Evolutionary conservation across 2,797 vertebrate genomes (phyloP).

Genomic region (Hozukius guyotensis): DNA sequence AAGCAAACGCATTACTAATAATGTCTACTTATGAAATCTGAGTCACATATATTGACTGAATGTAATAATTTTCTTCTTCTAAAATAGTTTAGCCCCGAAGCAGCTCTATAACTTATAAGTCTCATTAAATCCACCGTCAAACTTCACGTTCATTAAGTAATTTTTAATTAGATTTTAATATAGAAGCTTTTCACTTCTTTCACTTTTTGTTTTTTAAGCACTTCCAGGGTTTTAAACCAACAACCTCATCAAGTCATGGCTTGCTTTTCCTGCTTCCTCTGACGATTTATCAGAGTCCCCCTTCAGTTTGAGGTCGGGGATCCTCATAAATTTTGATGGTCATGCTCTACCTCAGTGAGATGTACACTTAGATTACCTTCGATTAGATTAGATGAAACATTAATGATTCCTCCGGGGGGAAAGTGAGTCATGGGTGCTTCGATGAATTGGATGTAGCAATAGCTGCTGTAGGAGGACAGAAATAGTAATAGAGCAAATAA

Average conservation of each 20-base stretch:
- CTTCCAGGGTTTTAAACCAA: not conserved
- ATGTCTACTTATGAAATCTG: constrained; percentile 8
- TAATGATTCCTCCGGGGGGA: constrained; percentile 51
- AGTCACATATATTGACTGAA: constrained; percentile 10
- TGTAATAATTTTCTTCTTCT: constrained; percentile 8
- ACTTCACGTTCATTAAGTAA: constrained; percentile 53
- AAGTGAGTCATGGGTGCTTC: constrained; percentile 45
- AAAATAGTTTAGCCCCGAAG: constrained; percentile 52
- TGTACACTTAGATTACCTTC: constrained; percentile 54
- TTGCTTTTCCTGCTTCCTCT: not conserved
- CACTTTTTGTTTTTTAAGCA: not conserved
- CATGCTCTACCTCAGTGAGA: constrained; percentile 40
- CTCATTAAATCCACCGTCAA: constrained; percentile 57
- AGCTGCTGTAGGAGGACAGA: constrained; percentile 4
- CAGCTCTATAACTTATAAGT: constrained; percentile 39
- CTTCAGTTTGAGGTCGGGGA: constrained; percentile 21
- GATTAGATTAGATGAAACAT: constrained; percentile 67
- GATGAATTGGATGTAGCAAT: constrained; percentile 21
- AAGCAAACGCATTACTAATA: not conserved
- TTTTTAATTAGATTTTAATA: constrained; percentile 54
- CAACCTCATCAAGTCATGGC: not conserved
- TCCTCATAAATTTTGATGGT: constrained; percentile 46
- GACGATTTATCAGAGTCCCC: constrained; percentile 2
- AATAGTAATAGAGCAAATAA: constrained; percentile 25
- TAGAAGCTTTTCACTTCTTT: constrained; percentile 3